These are phyloP conservation scores for Drosophila asahinai DNA, from an alignment of 1,140 invertebrate species.

Conservation along the genomic window DNA sequence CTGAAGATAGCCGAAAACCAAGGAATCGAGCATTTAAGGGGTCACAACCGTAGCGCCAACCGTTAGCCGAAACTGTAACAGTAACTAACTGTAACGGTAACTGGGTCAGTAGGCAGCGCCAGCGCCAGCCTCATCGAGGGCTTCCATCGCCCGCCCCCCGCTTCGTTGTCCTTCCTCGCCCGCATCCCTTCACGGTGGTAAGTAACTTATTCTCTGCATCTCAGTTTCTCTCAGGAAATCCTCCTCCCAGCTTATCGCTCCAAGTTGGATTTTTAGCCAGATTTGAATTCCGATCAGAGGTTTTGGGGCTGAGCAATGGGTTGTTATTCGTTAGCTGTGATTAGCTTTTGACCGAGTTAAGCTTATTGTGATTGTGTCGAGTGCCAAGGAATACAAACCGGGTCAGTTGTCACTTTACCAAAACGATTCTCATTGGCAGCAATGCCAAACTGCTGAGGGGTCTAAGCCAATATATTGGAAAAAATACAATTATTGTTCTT, in stretches of 20 bases:
- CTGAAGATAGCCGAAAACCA: constrained; percentile 15
- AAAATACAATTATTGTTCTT: not conserved
- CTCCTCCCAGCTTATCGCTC: not conserved
- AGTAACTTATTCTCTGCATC: constrained; percentile 24
- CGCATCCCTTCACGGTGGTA: constrained; percentile 22
- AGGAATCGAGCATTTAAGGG: constrained; percentile 47
- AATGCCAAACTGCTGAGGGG: not conserved
- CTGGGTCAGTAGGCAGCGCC: constrained; percentile 61
- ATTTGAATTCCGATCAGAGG: constrained; percentile 36
- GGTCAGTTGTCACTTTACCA: constrained; percentile 26
- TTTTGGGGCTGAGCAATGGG: not conserved
- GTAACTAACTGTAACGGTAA: constrained; percentile 39
- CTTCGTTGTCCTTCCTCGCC: constrained; percentile 12
- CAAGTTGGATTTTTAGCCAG: constrained; percentile 8
- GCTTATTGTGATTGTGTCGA: constrained; percentile 9
- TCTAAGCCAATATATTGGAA: not conserved
- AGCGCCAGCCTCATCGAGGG: constrained; percentile 47
- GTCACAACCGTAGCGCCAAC: constrained; percentile 4
- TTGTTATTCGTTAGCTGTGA: constrained; percentile 10
- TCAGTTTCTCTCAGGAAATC: constrained; percentile 2
- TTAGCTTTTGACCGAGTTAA: constrained; percentile 21
- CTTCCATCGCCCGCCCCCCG: constrained; percentile 8
- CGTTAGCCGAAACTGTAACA: constrained; percentile 24
- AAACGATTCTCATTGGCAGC: constrained; percentile 9
- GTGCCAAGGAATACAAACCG: constrained; percentile 22